Base-by-base conservation (phyloP, 2,113 vertebrate species). In the Stegostoma tigrinum region DNA sequence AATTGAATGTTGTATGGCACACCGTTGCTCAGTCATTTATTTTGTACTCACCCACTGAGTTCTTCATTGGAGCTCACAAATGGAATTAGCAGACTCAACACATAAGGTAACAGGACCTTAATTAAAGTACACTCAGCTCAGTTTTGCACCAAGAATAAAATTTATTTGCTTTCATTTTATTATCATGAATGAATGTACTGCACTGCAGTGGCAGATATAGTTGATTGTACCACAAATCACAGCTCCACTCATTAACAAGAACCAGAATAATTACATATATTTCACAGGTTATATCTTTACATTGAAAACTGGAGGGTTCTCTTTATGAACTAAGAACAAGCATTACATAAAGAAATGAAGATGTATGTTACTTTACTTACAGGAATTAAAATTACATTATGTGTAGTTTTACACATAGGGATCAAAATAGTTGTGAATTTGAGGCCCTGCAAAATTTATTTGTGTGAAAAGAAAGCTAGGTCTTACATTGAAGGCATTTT, bases 401-500 rank as follows among this genome's bases (percentile, higher is more conserved):
- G 67, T 38, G 34, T 4, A 30, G 24, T 90, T 90, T 90, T 90
- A 90, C 52, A 90, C 87, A 34, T 52, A 52, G 87, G 87, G 52
- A 52, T 52, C 55, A 95, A 95, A 95, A 95, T 72, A 45, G 94
- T 34, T 72, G 42, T 70, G 67, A 67, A 95, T 72, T 48, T 72
- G 94, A 95, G 94, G 94, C 94, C 94, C 52, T 34, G 94, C 48
- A 75, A 95, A 72, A 95, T 72, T 75, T 95, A 95, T 95, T 95
- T 95, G 45, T 34, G 42, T 72, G 94, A 52, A 95, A 72, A 61
- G 67, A 67, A 95, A 97, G 97, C 97, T 96, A 97, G 97, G 97
- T 97, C 97, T 97, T 97, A 97, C 94, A 96, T 97, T 98, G 97
- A 97, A 97, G 98, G 98, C 98, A 98, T 98, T 98, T 98, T 98